Conservation (phyloP, 1,140 invertebrate genomes). For the Acromyrmex charruanus region DNA sequence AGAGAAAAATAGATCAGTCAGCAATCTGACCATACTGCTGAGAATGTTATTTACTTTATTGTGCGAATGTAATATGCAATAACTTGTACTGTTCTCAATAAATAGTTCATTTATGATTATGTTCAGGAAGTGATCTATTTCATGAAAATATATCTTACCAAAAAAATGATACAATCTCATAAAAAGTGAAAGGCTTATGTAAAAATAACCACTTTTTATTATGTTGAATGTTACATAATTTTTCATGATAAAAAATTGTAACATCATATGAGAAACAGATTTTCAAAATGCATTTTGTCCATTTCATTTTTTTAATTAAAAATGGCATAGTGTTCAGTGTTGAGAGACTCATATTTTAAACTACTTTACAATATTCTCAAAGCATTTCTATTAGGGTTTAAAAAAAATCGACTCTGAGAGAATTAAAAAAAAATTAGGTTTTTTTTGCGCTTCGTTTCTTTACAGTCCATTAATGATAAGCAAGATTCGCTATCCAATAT, state of each 20-base stretch:
- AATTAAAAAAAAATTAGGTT: too few relatives aligned
- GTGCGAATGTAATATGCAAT: conserved; percentile 45
- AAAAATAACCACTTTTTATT: conserved; percentile 34
- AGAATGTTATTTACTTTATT: conserved; percentile 56
- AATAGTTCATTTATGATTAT: conserved; percentile 36
- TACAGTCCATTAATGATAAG: too few relatives aligned
- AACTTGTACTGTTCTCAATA: conserved; percentile 52
- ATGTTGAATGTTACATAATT: background rate
- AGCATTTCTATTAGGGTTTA: too few relatives aligned
- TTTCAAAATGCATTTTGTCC: too few relatives aligned
- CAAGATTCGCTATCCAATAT: too few relatives aligned
- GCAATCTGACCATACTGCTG: conserved; percentile 33
- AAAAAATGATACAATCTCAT: background rate
- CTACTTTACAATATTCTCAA: too few relatives aligned
- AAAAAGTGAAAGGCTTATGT: background rate
- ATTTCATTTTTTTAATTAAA: too few relatives aligned
- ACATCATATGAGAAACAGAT: background rate
- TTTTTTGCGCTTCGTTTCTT: too few relatives aligned
- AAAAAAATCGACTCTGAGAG: too few relatives aligned
- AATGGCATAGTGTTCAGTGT: too few relatives aligned
- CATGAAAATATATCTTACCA: background rate
- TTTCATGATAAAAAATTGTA: background rate
- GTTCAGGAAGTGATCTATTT: background rate
- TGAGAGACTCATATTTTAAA: too few relatives aligned
- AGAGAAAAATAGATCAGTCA: conserved; percentile 44